A percentile compares a stretch with the other conserved stretches of the same genome.
Conservation (phyloP, 2,113 vertebrate genomes). For the Phocoena sinus region DNA sequence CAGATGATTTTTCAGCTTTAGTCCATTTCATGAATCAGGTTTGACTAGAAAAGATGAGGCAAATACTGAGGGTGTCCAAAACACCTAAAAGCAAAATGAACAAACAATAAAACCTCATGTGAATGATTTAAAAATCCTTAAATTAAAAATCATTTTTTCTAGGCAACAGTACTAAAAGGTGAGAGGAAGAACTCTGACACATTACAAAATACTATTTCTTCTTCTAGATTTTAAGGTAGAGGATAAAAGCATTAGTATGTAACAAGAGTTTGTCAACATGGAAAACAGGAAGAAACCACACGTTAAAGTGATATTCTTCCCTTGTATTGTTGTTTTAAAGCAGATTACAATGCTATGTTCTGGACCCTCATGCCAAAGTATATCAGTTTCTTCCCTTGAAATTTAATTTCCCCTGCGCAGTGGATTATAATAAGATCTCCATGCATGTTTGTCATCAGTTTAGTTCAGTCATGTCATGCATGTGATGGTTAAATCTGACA, state of each 20-base stretch:
- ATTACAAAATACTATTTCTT: neutral
- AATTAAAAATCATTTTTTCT: neutral
- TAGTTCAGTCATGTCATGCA: neutral
- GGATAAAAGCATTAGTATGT: neutral
- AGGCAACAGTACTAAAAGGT: neutral
- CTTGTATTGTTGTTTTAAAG: neutral
- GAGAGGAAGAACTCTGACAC: neutral
- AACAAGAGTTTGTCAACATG: neutral
- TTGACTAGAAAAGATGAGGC: constrained; percentile 18
- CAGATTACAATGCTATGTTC: neutral
- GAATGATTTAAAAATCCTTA: neutral
- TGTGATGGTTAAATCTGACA: neutral
- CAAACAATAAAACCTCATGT: constrained; percentile 31
- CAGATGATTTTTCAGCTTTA: constrained; percentile 63
- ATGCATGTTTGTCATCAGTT: neutral
- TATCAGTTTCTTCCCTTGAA: neutral
- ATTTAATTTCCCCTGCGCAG: neutral
- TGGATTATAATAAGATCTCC: neutral
- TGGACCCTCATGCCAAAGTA: neutral
- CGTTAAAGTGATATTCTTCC: neutral
- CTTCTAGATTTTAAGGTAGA: neutral
- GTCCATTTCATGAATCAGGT: constrained; percentile 70
- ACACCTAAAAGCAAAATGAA: constrained; percentile 62
- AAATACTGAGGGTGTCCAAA: constrained; percentile 49
- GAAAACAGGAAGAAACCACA: neutral